Evolutionary conservation across 2,113 vertebrate species (phyloP), one percentile per base, ranked within the genome.

Genomic region (Perca fluviatilis): DNA sequence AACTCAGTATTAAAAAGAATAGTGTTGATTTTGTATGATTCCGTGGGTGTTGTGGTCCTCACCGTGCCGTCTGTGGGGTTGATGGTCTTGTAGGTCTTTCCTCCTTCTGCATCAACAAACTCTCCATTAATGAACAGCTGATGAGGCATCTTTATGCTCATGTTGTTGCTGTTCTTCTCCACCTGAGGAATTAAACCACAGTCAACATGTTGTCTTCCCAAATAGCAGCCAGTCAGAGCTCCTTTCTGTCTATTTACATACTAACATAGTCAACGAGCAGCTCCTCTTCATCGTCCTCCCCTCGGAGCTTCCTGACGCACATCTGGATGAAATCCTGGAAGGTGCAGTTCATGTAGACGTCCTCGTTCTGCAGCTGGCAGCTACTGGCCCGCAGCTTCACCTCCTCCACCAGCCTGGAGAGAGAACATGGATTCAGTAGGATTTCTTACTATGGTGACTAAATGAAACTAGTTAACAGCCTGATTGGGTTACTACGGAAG

Each of bases 331-430:
- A 97, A 58, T 96, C 97, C 76, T 94, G 91, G 76, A 97, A 98
- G n/a, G 93, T 95, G 70, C 96, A 95, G 12, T 97, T 96, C 96
- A 97, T 97, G 92, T 98, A 98, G 13, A 98, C 93, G 0, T 98
- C 97, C 79, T 97, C 97, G 0, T 96, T 97, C 83, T 97, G 96
- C 54, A 98, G 82, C 88, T 96, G 96, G 61, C 96, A 91, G 60
- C 87, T 91, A 5, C 87, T 93, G 23, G 93, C 95, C 19, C 94
- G 92, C n/a, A 96, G 94, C 85, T 97, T 97, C 65, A 96, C 95
- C 77, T 97, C 97, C 86, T 97, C 97, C 53, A 97, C 96, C 10
- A 97, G 92, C 76, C 97, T 97, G 86, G 3, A 36, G 18, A 27
- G 43, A 5, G 14, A 23, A 53, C 18, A n/a, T 23, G 2, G 7